Conservation (phyloP, 2,888 invertebrate species). For the Poecilobothrus nobilitatus region DNA sequence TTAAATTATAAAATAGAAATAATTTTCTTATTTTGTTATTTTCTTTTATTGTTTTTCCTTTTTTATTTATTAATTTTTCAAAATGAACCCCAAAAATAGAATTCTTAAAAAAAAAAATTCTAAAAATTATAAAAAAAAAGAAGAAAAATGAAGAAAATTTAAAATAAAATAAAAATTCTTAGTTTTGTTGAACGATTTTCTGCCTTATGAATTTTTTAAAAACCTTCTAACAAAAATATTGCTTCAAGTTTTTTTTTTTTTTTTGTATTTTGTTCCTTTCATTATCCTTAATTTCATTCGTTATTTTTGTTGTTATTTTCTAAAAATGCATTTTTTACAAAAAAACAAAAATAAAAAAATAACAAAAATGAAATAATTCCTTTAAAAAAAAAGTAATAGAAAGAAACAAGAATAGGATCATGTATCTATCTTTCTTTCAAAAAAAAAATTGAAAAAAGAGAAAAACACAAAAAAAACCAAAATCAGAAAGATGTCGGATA, state of each 20-base stretch:
- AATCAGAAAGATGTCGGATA: background rate
- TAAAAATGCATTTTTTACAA: background rate
- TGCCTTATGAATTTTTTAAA: conserved; percentile 3
- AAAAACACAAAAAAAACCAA: too few relatives aligned
- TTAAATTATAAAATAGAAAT: too few relatives aligned
- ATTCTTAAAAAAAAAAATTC: too few relatives aligned
- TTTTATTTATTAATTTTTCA: conserved; percentile 3
- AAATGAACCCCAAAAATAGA: background rate
- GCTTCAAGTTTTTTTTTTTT: background rate
- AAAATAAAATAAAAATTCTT: background rate
- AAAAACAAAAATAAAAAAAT: background rate
- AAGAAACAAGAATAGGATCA: too few relatives aligned
- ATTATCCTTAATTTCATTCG: background rate
- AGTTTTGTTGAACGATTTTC: conserved; percentile 4
- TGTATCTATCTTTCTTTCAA: too few relatives aligned
- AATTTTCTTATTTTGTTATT: too few relatives aligned
- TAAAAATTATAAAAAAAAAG: too few relatives aligned
- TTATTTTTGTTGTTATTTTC: background rate
- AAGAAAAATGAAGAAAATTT: too few relatives aligned
- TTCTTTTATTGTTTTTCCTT: too few relatives aligned
- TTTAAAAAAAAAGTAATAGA: background rate
- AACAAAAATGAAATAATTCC: background rate
- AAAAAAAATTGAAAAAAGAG: too few relatives aligned
- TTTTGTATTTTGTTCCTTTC: too few relatives aligned
- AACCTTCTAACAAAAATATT: conserved; percentile 3